phyloP scores from a whole-genome alignment of 2,113 vertebrate genomes.

The Blennius ocellaris region DNA sequence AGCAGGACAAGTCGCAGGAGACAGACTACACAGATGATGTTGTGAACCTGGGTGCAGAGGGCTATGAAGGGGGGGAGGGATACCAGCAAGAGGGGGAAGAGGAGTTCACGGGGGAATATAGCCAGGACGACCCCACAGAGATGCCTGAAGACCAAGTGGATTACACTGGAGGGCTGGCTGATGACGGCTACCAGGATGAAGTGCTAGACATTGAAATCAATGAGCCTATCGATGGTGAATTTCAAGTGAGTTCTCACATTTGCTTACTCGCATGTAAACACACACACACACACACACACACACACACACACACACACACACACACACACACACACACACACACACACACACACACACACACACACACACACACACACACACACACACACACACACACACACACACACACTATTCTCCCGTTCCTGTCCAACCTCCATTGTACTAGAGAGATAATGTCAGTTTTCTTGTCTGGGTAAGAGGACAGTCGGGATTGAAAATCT shows the following conservation, averaged over 20 bases:
- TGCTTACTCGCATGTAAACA: constrained; percentile 26
- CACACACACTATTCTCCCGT: constrained; percentile 55
- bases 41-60: constrained; percentile 82
- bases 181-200: constrained; percentile 88
- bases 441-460: constrained; percentile 83
- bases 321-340: constrained; percentile 3
- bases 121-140: constrained; percentile 80
- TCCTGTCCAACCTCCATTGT: constrained; percentile 76
- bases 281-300: background rate
- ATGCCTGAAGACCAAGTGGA: constrained; percentile 87
- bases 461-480: constrained; percentile 67
- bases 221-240: constrained; percentile 93
- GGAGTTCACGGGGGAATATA: constrained; percentile 85
- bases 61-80: constrained; percentile 63
- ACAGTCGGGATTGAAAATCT: constrained; percentile 82
- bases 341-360: constrained; percentile 38
- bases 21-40: constrained; percentile 85
- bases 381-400: constrained; percentile 49
- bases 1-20: constrained; percentile 82
- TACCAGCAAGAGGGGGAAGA: constrained; percentile 76
- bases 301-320: constrained; percentile 54
- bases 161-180: constrained; percentile 85
- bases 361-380: constrained; percentile 33
- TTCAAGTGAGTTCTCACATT: constrained; percentile 89
- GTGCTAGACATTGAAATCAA: constrained; percentile 96